Evolutionary conservation across 2,797 vertebrate genomes (phyloP).

Genomic region (Hemitrygon akajei): DNA sequence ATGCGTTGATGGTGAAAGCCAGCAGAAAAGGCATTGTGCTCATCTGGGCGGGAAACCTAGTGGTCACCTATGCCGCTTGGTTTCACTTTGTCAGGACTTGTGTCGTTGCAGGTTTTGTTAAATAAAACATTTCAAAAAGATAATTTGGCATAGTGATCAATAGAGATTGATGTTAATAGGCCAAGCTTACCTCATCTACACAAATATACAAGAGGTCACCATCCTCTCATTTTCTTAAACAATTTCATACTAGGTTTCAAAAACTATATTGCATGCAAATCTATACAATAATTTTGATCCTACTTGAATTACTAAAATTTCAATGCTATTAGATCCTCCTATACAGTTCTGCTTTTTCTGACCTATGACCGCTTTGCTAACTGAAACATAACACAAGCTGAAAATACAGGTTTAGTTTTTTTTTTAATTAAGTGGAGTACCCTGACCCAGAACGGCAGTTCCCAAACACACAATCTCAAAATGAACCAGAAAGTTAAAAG

Average conservation of each 20-base stretch:
- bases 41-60: too few species aligned
- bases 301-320: not conserved
- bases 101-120: not conserved
- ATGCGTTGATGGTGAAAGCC: too few species aligned
- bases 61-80: too few species aligned
- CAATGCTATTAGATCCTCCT: not conserved
- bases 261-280: not conserved
- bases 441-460: not conserved
- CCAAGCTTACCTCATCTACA: not conserved
- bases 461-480: not conserved
- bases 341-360: not conserved
- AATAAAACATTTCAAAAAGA: not conserved
- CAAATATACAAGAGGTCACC: not conserved
- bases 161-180: not conserved
- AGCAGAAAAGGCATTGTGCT: too few species aligned
- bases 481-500: not conserved
- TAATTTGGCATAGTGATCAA: not conserved
- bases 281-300: not conserved
- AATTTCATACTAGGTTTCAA: not conserved
- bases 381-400: not conserved
- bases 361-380: not conserved
- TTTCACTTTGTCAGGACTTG: too few species aligned
- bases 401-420: not conserved
- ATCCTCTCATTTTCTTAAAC: not conserved
- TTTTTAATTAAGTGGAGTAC: not conserved